Conservation (phyloP, 2,888 invertebrate genomes). For the Nebria brevicollis region DNA sequence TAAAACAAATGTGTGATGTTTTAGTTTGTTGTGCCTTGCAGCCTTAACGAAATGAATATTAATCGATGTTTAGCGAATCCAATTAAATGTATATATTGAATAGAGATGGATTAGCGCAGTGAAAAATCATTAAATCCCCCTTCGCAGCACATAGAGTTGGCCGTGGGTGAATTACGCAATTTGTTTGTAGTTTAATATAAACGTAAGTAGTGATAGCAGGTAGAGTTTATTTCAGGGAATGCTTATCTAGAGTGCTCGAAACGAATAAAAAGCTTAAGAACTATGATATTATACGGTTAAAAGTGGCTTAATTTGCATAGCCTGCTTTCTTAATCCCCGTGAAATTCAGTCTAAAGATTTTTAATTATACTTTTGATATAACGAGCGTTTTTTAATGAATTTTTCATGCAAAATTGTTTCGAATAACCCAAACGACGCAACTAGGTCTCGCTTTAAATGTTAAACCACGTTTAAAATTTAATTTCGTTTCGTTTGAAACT, state of each 20-base stretch:
- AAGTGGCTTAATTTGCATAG: constrained; percentile 43
- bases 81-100: constrained; percentile 58
- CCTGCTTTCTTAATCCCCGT: constrained; percentile 38
- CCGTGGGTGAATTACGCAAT: too few species aligned
- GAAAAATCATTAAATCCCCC: constrained; percentile 57
- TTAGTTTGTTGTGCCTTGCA: background rate
- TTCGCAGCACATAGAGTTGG: too few species aligned
- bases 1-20: too few species aligned
- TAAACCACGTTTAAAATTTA: too few species aligned
- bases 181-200: too few species aligned
- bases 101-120: constrained; percentile 55
- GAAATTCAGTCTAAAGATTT: constrained; percentile 37
- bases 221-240: too few species aligned
- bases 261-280: constrained; percentile 14
- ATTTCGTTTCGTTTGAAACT: too few species aligned
- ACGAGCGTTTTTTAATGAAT: constrained; percentile 21
- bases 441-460: too few species aligned
- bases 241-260: background rate
- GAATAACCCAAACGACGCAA: background rate
- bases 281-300: constrained; percentile 43
- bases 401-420: background rate
- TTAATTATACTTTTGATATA: constrained; percentile 39
- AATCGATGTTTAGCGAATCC: constrained; percentile 59
- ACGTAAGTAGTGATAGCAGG: too few species aligned
- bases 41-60: constrained; percentile 57